Evolutionary conservation across 2,888 invertebrate species (phyloP).

Genomic region (Tortricodes alternella): DNA sequence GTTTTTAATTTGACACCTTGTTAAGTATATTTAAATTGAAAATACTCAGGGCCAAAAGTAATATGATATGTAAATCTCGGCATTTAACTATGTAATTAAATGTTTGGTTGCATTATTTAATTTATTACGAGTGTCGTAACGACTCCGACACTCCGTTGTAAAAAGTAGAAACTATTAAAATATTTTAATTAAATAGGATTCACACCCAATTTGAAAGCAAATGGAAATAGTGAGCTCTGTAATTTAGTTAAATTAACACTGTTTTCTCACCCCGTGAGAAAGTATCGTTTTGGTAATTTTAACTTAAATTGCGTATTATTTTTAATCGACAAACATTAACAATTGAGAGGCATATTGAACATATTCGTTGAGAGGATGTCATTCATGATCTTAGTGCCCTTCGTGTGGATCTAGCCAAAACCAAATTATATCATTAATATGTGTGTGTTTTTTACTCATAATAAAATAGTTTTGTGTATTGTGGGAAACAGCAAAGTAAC

Average conservation of each 20-base stretch:
- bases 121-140: conserved; percentile 23
- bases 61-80: conserved; percentile 21
- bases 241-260: conserved; percentile 16
- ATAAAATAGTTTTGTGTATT: no score
- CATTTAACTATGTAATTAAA: conserved; percentile 21
- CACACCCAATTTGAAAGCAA: conserved; percentile 10
- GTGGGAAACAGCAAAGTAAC: no score
- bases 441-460: no score
- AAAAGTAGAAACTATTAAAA: conserved; percentile 9
- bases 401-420: no score
- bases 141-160: no score
- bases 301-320: background rate
- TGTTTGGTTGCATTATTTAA: conserved; percentile 19
- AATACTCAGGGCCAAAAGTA: background rate
- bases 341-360: background rate
- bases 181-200: conserved; percentile 19
- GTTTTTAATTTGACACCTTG: conserved; percentile 22
- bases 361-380: no score
- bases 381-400: no score
- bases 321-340: background rate
- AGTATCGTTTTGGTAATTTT: background rate
- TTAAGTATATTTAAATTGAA: conserved; percentile 23
- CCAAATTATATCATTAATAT: no score
- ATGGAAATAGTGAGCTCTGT: background rate
- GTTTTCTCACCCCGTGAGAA: conserved; percentile 2